A percentile compares a stretch with the other conserved stretches of the same genome.
phyloP scores from a whole-genome alignment of 1,140 invertebrate species.

The Xylocopa sonorina region DNA sequence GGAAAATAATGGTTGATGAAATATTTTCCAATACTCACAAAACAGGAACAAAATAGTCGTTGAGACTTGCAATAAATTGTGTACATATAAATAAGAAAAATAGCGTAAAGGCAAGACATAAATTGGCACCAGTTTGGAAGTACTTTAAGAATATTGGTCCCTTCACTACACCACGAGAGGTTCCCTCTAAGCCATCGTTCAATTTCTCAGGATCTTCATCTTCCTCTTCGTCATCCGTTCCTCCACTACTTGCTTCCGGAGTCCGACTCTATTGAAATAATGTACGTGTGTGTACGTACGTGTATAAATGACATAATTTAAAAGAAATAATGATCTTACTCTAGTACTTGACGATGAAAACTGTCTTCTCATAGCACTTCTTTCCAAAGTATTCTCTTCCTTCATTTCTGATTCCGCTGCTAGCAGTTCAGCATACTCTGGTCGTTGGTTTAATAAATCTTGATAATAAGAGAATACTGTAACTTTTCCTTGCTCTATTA shows the following conservation, averaged over 20 bases:
- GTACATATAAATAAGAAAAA: slow-evolving; percentile 83
- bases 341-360: slow-evolving; percentile 76
- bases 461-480: slow-evolving; percentile 81
- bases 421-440: slow-evolving; percentile 73
- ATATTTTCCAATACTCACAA: slow-evolving; percentile 79
- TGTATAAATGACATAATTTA: too few species aligned
- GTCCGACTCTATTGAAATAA: slow-evolving; percentile 71
- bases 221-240: slow-evolving; percentile 82
- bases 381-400: slow-evolving; percentile 75
- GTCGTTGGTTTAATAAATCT: slow-evolving; percentile 81
- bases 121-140: slow-evolving; percentile 84
- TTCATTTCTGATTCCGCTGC: slow-evolving; percentile 68
- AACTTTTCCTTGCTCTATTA: slow-evolving; percentile 88
- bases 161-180: slow-evolving; percentile 84
- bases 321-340: slow-evolving; percentile 60
- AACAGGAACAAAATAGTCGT: slow-evolving; percentile 87
- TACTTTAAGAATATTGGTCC: slow-evolving; percentile 86
- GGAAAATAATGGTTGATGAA: too few species aligned
- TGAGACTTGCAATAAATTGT: slow-evolving; percentile 85
- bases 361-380: slow-evolving; percentile 66
- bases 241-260: slow-evolving; percentile 69
- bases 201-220: slow-evolving; percentile 80
- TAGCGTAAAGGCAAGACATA: slow-evolving; percentile 81
- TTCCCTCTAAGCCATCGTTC: slow-evolving; percentile 83
- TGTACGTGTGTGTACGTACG: background rate